These are phyloP conservation scores for Tetranychus piercei DNA, from an alignment of 2,888 invertebrate genomes.

Conservation along the genomic window DNA sequence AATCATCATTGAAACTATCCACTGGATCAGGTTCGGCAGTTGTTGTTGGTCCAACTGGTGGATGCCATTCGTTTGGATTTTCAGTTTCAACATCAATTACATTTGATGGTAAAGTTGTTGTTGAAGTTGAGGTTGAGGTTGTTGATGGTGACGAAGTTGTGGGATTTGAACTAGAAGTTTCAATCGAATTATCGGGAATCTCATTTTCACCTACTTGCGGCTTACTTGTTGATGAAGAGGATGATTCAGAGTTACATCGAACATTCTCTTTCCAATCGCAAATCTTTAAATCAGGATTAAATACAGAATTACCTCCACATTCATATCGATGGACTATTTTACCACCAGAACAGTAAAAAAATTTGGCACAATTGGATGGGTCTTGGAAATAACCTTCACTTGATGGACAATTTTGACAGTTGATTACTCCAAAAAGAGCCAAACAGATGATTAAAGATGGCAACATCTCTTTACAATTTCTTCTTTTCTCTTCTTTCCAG, in stretches of 20 bases:
- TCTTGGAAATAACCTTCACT: conserved; percentile 9
- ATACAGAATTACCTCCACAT: neutral
- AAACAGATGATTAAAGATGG: neutral
- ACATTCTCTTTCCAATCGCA: neutral
- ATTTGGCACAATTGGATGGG: neutral
- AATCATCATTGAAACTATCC: conserved; percentile 11
- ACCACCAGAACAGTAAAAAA: conserved; percentile 2
- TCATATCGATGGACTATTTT: neutral
- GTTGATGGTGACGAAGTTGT: neutral
- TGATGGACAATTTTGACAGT: conserved; percentile 2
- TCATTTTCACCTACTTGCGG: neutral
- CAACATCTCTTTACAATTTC: neutral
- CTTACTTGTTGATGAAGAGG: neutral
- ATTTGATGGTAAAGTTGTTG: neutral
- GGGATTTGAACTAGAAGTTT: neutral
- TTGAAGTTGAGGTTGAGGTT: neutral
- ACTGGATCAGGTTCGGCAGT: conserved; percentile 6
- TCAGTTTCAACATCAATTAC: conserved; percentile 9
- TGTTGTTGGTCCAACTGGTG: conserved; percentile 12
- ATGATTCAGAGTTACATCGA: neutral
- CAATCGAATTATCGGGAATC: neutral
- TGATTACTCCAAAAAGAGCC: neutral
- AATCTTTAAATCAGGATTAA: neutral
- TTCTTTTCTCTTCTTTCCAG: neutral
- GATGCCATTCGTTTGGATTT: conserved; percentile 10